Evolutionary conservation across 1,140 invertebrate species (phyloP), one percentile per base, ranked within the genome.

Genomic region (Dreissena polymorpha): DNA sequence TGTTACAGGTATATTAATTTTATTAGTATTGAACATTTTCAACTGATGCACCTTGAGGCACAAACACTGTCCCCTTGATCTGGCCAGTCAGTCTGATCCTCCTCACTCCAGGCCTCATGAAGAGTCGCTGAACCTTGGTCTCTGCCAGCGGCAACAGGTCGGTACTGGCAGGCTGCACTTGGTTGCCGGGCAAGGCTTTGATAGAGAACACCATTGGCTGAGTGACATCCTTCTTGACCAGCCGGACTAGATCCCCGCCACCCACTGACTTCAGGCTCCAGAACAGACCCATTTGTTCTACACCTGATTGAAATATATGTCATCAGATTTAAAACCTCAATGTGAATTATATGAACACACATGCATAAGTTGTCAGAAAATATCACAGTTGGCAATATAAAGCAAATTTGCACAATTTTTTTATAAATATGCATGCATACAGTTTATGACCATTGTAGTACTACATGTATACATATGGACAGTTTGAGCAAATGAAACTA

Each of bases 201-300:
- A 80, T 64, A 50, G 55, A 50, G 23, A 80, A 39, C 16, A 18
- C 49, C 55, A 80, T 64, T 29, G 69, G 78, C 10, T 39, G 18
- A 5, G 25, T n/a, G 12, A 78, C 76, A 69, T 78, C 65, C 23
- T 69, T 68, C 49, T 78, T 78, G 0, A 72, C 27, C 13, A 80
- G 25, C 23, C 78, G 21, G 18, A 50, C 50, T 14, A 18, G 55
- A 25, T 10, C 14, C 16, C n/a, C 18, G 18, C 3, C 18, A 8
- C 53, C 57, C 25, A 69, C 7, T 39, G 51, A 78, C 64, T 64
- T 71, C 7, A 80, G 57, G 51, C 78, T 80, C 78, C 78, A 80
- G 50, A 80, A 80, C 57, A 80, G 51, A 1, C 78, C 78, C 78
- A 80, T 80, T 25, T 67, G 78, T 39, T 71, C 29, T 57, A 70